These are phyloP conservation scores for Phengaris alcon DNA, from an alignment of 2,888 invertebrate genomes.

Conservation along the genomic window DNA sequence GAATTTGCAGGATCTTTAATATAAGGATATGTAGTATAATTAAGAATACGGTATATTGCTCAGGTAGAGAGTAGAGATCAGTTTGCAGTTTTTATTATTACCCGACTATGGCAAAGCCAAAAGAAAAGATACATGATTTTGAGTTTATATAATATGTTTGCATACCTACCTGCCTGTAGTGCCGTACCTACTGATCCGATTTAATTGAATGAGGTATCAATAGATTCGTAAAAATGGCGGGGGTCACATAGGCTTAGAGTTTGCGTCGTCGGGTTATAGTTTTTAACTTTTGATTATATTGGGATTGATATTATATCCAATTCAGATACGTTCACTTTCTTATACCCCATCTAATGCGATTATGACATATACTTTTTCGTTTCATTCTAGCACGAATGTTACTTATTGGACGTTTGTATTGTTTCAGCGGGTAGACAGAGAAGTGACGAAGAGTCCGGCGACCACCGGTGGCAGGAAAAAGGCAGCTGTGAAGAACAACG, in stretches of 20 bases:
- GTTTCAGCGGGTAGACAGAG: slow-evolving; percentile 70
- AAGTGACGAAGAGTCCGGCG: slow-evolving; percentile 69
- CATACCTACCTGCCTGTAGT: too few species aligned
- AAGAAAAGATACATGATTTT: too few species aligned
- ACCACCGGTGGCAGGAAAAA: slow-evolving; percentile 70
- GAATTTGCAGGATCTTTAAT: neutral
- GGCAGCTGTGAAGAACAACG: slow-evolving; percentile 65
- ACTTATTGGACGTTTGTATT: slow-evolving; percentile 34
- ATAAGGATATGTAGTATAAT: neutral
- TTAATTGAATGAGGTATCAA: too few species aligned
- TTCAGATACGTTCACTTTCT: too few species aligned
- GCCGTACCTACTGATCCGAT: too few species aligned
- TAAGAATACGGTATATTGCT: too few species aligned
- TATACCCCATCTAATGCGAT: neutral
- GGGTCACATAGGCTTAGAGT: too few species aligned
- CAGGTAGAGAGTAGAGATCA: neutral
- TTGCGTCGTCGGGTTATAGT: too few species aligned
- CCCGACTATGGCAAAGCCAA: neutral
- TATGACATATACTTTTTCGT: neutral
- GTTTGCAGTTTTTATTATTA: neutral
- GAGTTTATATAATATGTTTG: too few species aligned
- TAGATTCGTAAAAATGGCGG: too few species aligned
- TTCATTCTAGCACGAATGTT: neutral
- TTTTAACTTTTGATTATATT: too few species aligned
- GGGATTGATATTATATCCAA: too few species aligned